phyloP scores from a whole-genome alignment of 2,888 invertebrate species.

The Ochropleura leucogaster region DNA sequence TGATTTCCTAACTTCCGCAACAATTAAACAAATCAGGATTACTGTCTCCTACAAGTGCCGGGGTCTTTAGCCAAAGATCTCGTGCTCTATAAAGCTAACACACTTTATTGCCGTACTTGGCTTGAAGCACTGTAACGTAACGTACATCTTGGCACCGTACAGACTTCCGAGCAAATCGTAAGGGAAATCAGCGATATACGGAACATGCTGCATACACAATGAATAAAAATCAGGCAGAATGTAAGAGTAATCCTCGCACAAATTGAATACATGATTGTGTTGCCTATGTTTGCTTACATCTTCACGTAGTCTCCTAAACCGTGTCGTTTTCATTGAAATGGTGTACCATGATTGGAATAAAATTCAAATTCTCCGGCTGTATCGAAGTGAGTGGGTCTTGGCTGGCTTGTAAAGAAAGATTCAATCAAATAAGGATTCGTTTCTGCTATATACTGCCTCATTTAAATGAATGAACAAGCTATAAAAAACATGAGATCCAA shows the following conservation, averaged over 20 bases:
- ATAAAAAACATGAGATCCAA: conserved; percentile 68
- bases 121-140: conserved; percentile 48
- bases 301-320: conserved; percentile 79
- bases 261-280: conserved; percentile 86
- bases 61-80: conserved; percentile 52
- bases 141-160: conserved; percentile 53
- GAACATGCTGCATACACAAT: conserved; percentile 54
- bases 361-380: conserved; percentile 82
- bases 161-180: conserved; percentile 49
- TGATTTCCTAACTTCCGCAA: conserved; percentile 11
- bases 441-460: conserved; percentile 77
- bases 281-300: conserved; percentile 81
- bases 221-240: conserved; percentile 73
- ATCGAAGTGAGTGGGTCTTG: conserved; percentile 65
- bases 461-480: conserved; percentile 80
- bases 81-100: conserved; percentile 54
- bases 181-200: conserved; percentile 54
- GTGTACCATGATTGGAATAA: conserved; percentile 79
- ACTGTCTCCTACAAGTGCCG: conserved; percentile 31
- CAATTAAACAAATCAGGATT: conserved; percentile 51
- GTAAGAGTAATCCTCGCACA: conserved; percentile 82
- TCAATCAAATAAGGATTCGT: conserved; percentile 84
- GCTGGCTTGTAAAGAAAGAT: conserved; percentile 78
- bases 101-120: conserved; percentile 54
- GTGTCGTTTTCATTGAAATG: conserved; percentile 82